phyloP scores from a whole-genome alignment of 2,113 vertebrate genomes.

The Panurus biarmicus region DNA sequence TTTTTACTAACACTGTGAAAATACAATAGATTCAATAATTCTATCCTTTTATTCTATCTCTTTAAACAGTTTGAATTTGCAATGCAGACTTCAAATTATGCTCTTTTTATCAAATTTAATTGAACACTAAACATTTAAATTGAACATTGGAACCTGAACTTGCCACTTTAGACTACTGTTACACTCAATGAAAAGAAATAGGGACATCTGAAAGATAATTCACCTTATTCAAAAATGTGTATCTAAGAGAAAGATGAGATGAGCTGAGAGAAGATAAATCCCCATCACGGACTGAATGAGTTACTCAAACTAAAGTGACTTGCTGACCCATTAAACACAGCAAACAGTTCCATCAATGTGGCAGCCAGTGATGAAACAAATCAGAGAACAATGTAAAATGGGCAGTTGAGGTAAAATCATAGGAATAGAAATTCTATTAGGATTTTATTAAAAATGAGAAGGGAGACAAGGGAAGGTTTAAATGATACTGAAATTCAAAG shows the following conservation, averaged over 20 bases:
- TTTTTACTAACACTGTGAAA: background rate
- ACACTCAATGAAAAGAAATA: background rate
- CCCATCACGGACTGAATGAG: background rate
- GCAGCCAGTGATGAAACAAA: background rate
- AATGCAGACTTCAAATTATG: background rate
- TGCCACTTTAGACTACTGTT: background rate
- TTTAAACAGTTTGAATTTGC: background rate
- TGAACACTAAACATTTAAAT: background rate
- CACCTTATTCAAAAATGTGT: background rate
- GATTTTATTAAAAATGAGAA: background rate
- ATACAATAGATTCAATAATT: background rate
- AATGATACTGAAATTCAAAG: background rate
- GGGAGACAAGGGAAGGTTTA: background rate
- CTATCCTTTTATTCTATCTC: background rate
- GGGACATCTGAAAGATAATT: background rate
- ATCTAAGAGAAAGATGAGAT: background rate
- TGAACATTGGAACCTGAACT: background rate
- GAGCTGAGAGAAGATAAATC: background rate
- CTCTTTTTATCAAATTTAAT: background rate
- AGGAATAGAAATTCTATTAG: background rate
- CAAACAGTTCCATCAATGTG: background rate
- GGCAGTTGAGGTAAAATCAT: background rate
- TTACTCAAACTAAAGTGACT: background rate
- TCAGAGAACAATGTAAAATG: background rate
- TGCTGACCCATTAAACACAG: background rate